A percentile compares a stretch with the other conserved stretches of the same genome.
phyloP scores from a whole-genome alignment of 1,140 invertebrate species.

The Drosophila ercepeae region DNA sequence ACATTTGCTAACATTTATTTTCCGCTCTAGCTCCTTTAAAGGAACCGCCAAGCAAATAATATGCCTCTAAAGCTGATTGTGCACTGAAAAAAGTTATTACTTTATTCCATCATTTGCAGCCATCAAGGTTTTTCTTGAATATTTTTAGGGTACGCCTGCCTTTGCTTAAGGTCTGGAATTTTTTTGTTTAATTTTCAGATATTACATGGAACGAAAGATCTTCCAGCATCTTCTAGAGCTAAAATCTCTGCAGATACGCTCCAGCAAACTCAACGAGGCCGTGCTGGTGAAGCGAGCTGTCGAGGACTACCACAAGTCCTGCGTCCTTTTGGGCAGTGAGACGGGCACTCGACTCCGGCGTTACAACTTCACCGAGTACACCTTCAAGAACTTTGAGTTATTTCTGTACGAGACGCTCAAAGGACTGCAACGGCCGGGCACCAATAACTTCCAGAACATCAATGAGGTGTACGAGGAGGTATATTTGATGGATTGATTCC shows the following conservation, averaged over 20 bases:
- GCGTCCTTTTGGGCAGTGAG: conserved; percentile 88
- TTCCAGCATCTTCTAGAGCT: conserved; percentile 97
- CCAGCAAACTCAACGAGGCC: conserved; percentile 94
- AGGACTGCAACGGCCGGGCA: conserved; percentile 89
- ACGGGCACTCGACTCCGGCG: conserved; percentile 84
- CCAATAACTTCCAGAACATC: conserved; percentile 84
- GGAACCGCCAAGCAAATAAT: not conserved
- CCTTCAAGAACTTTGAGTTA: conserved; percentile 94
- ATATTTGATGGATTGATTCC: conserved; percentile 1
- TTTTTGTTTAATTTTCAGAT: conserved; percentile 85
- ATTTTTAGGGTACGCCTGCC: not conserved
- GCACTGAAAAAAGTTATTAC: not conserved
- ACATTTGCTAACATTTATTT: conserved; percentile 73
- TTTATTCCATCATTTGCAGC: no score
- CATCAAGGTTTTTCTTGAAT: no score
- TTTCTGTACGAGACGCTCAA: conserved; percentile 95
- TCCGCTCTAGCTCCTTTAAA: conserved; percentile 20
- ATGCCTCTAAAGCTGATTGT: conserved; percentile 14
- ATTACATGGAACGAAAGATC: conserved; percentile 95
- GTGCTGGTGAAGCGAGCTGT: conserved; percentile 93
- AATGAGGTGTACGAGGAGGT: conserved; percentile 84
- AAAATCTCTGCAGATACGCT: conserved; percentile 95
- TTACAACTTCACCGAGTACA: conserved; percentile 89
- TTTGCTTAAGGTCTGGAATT: conserved; percentile 11
- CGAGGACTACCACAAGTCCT: conserved; percentile 92